A percentile compares a stretch with the other conserved stretches of the same genome.
Conservation (phyloP, 1,140 invertebrate genomes). For the Coelopa frigida region DNA sequence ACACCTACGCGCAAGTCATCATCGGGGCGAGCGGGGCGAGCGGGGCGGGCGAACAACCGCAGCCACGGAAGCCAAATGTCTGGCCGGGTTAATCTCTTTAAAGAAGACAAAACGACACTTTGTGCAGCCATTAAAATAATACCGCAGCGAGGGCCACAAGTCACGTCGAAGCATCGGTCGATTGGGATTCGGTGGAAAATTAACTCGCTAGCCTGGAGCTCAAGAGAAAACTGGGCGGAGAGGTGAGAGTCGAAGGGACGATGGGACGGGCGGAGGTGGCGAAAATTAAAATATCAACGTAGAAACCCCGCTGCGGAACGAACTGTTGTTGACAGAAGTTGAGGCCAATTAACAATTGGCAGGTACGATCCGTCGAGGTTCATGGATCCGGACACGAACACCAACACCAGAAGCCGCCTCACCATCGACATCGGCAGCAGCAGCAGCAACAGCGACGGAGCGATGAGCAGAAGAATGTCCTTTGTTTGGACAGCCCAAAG, state of each 20-base stretch:
- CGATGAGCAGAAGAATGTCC: too few relatives aligned
- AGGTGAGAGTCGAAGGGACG: background rate
- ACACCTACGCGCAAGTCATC: background rate
- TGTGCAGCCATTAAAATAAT: slow-evolving; percentile 7
- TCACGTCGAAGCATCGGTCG: slow-evolving; percentile 5
- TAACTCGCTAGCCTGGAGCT: too few relatives aligned
- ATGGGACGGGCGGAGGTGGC: background rate
- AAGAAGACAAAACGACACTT: slow-evolving; percentile 4
- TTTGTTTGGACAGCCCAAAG: too few relatives aligned
- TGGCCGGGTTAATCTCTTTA: slow-evolving; percentile 1
- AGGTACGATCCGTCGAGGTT: too few relatives aligned
- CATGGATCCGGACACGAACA: too few relatives aligned
- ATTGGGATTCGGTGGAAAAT: background rate
- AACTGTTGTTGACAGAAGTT: background rate
- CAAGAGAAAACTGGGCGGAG: too few relatives aligned
- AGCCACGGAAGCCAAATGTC: background rate
- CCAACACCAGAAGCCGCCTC: background rate
- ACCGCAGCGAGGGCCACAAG: slow-evolving; percentile 1
- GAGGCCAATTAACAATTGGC: too few relatives aligned
- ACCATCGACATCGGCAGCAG: background rate
- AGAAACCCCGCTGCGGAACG: background rate
- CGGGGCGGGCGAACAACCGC: too few relatives aligned
- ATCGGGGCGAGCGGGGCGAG: too few relatives aligned
- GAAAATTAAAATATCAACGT: background rate
- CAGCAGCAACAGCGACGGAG: too few relatives aligned